Base-by-base conservation (phyloP, 2,113 vertebrate species). In the Upupa epops region DNA sequence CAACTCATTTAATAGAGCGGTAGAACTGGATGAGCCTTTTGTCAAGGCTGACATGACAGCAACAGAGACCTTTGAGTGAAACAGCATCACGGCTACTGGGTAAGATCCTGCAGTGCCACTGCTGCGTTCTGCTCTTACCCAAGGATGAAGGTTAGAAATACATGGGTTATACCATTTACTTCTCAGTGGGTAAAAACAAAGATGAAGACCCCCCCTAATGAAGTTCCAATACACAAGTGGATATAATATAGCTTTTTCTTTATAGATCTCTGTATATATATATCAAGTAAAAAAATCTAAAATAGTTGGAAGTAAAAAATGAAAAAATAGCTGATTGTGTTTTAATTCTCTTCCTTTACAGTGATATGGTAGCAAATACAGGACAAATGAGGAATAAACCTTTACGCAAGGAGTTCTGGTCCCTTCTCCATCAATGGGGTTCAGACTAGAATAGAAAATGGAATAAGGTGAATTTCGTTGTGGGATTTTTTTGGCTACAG, bases 231-330 rank as follows among this genome's bases (percentile, higher is more conserved):
- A 97, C 89, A 90, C 85, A 89, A 88, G 92, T 97, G 97, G 95
- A 86, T 95, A 97, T 96, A 97, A 97, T 97, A 97, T 96, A 97
- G 51, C 81, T 89, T 94, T 89, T 86, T 95, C 84, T 96, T 90
- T 96, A 95, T 88, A 68, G 87, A 70, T 91, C 89, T 96, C 91
- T 96, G 88, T 96, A 70, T 96, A 92, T 94, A 92, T 94, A 97
- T 95, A 97, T 97, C 93, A 95, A 96, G 95, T 97, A 97, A 95
- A 97, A 97, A 97, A 97, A 97, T 96, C 81, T 96, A 93, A 97
- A 96, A 93, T 95, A 94, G 93, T 96, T 96, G 94, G 96, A 96
- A 98, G 95, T 98, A 97, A 97, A 97, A 98, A 97, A 91, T 96
- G 96, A 97, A 96, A 97, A 97, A 97, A 93, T 96, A 96, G 95